Evolutionary conservation across 2,888 invertebrate genomes (phyloP), one percentile per base, ranked within the genome.

Genomic region (Limnephilus lunatus): DNA sequence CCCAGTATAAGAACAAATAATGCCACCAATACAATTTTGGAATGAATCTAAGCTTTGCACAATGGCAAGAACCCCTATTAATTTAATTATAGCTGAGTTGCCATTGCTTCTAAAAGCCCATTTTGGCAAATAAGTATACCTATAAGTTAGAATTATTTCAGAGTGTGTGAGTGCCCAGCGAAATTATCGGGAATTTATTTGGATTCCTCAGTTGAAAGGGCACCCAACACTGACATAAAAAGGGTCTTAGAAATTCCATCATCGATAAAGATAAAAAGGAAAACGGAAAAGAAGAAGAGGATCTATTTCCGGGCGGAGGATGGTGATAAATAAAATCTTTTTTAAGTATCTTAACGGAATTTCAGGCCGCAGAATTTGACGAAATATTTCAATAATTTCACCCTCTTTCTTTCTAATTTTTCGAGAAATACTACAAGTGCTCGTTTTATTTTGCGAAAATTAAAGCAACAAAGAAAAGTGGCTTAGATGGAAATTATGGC

Each of bases 261-360:
- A 83, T 83, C 83, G 35, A 83, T 83, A 83, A 83, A 83, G 83
- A 82, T 82, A 82, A 82, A 82, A 82, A 82, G 25, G 32, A 83
- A n/a, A 83, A 39, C 32, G 35, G 35, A 35, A 83, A 83, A 25
- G 68, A 68, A 68, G 25, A 68, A 83, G 32, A 39, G 32, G 14
- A 83, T 32, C 83, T 83, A 83, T 35, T 83, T 83, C 35, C 83
- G 83, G 83, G 68, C 9, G 35, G 32, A 25, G 25, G 25, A n/a
- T 7, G 68, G 68, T 68, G 25, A 68, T 68, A 68, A 68, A 68
- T 68, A 68, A 68, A 68, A 68, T 68, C 25, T 68, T n/a, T 68
- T 68, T 25, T 15, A 68, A 68, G 68, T 68, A 68, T 25, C 68
- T 68, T 68, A n/a, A 9, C 68, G 68, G 68, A 68, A 68, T 68